Conservation (phyloP, 2,797 vertebrate species). For the Arnoldichthys spilopterus region DNA sequence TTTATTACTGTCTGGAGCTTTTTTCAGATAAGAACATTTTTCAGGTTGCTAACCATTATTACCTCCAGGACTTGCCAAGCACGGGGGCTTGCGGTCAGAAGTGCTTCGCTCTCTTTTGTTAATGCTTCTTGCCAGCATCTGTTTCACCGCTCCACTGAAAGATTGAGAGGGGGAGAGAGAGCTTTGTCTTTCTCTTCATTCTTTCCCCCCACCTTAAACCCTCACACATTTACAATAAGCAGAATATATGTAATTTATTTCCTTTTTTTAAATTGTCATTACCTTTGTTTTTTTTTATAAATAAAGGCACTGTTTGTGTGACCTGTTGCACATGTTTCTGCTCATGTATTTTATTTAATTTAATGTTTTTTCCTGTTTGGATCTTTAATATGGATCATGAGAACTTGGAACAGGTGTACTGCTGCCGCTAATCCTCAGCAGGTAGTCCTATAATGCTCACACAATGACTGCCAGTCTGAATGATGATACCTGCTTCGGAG, state of each 20-base stretch:
- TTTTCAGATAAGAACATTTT: constrained; percentile 84
- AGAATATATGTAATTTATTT: constrained; percentile 34
- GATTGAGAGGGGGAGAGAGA: constrained; percentile 51
- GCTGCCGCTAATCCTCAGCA: constrained; percentile 55
- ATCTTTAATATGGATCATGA: constrained; percentile 41
- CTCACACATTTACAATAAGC: constrained; percentile 15
- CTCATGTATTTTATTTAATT: constrained; percentile 15
- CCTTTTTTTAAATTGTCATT: neutral
- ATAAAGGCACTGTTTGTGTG: constrained; percentile 25
- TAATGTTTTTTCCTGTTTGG: constrained; percentile 21
- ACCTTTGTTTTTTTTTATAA: neutral
- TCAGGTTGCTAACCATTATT: constrained; percentile 84
- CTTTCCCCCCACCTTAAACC: neutral
- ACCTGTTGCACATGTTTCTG: neutral
- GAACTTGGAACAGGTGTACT: constrained; percentile 58
- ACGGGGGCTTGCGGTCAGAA: constrained; percentile 57
- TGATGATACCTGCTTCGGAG: constrained; percentile 61
- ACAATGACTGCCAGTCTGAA: constrained; percentile 59
- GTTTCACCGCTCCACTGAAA: constrained; percentile 58
- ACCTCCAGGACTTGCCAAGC: constrained; percentile 69
- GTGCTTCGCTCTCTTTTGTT: constrained; percentile 59
- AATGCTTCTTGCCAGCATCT: constrained; percentile 58
- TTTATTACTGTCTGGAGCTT: constrained; percentile 82
- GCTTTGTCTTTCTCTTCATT: constrained; percentile 47
- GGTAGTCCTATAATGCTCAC: constrained; percentile 57